Base-by-base conservation (phyloP, 2,888 invertebrate genomes). In the Netelia fuscicornis region DNA sequence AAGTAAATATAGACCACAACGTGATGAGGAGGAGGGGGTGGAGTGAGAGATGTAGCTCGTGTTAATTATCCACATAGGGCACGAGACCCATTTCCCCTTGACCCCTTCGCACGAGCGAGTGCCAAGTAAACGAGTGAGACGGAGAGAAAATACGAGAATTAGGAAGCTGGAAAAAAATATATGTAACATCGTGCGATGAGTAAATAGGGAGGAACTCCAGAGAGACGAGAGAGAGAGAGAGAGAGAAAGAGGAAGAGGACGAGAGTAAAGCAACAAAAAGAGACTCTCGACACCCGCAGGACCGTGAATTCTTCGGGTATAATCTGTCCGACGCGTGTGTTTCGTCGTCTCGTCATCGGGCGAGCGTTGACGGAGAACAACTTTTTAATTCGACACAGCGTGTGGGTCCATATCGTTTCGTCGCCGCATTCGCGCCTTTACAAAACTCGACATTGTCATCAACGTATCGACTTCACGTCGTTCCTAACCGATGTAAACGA, bases 31-130 rank as follows among this genome's bases (percentile, higher is more conserved):
- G 60, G 37, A 37, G 37, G 83, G 86, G 79, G 80, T 20, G 25
- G 60, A 54, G 60, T 37, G 37, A 37, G 37, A 71, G 87, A 89
- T 20, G 87, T 86, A 81, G 87, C 89, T 89, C 86, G 88, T 89
- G 90, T 91, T 91, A 91, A 91, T 91, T 91, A 91, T 90, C 90
- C 88, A 85, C 87, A 86, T 87, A 79, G 70, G 70, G 52, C 67
- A 75, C 75, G 75, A 86, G 76, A 76, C 78, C 52, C 58, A 44
- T 68, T 85, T 80, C 62, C 56, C 60, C 65, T 25, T 65, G 65
- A 79, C 58, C 74, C 60, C 81, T 81, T 83, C 62, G 64, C 71
- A 70, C 58, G 56, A 70, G 75, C 54, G 64, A 37, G 54, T 37
- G 64, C 48, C 77, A 52, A 72, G 48, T 23, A 37, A 82, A 81